These are phyloP conservation scores for Pimpla rufipes DNA, from an alignment of 2,888 invertebrate species.

Conservation along the genomic window DNA sequence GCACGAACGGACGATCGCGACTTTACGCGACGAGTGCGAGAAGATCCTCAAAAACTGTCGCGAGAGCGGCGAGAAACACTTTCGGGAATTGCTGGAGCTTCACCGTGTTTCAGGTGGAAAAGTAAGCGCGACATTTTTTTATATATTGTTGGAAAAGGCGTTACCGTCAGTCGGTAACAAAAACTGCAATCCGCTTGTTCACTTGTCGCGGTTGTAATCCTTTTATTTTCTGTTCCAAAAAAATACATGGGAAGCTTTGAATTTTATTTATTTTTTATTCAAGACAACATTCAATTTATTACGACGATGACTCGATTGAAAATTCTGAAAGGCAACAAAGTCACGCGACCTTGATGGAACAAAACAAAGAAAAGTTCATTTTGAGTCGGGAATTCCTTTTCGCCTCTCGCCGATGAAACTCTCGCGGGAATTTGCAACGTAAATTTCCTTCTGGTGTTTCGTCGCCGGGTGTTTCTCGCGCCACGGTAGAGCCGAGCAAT, in stretches of 20 bases:
- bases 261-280: too few relatives aligned
- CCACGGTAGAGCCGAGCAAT: conserved; percentile 9
- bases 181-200: too few relatives aligned
- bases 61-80: conserved; percentile 66
- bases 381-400: not conserved
- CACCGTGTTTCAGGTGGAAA: conserved; percentile 61
- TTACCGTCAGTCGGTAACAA: not conserved
- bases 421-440: conserved; percentile 41
- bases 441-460: conserved; percentile 22
- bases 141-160: not conserved
- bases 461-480: not conserved
- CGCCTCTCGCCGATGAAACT: not conserved
- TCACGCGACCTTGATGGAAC: not conserved
- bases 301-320: too few relatives aligned
- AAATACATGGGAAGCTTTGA: too few relatives aligned
- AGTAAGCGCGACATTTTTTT: conserved; percentile 56
- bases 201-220: too few relatives aligned
- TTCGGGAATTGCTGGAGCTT: conserved; percentile 67
- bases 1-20: conserved; percentile 25
- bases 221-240: too few relatives aligned
- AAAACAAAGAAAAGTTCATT: not conserved
- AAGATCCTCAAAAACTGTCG: conserved; percentile 63
- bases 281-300: too few relatives aligned
- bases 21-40: conserved; percentile 65
- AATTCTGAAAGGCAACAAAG: too few relatives aligned